Evolutionary conservation across 2,113 vertebrate species (phyloP), one percentile per base, ranked within the genome.

Genomic region (Eonycteris spelaea): DNA sequence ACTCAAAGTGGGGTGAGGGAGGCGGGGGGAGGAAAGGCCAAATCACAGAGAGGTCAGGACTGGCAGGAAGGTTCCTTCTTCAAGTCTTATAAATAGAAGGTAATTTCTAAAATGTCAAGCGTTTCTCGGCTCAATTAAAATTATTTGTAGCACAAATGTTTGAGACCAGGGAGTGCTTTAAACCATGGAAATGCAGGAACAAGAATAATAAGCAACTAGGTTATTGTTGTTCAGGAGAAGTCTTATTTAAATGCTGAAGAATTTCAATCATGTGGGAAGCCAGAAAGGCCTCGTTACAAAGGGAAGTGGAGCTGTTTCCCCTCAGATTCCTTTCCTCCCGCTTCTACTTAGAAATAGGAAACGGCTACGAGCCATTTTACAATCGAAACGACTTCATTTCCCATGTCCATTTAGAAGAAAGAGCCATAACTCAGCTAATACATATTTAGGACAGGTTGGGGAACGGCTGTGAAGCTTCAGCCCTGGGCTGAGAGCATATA

Each of bases 21-120:
- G 40, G 40, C 40, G 40, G 40, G 15, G 21, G 2, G 4, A 1
- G 6, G 21, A 86, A 86, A 85, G 70, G 82, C 35, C 92, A 94
- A 89, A 93, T 93, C 82, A 30, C 51, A 45, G 7, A 75, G 95
- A 97, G 96, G 96, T 97, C 96, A 95, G 83, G 61, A 67, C 74
- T 90, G 90, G 88, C 68, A 85, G 74, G 71, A 95, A 95, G 77
- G 63, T n/a, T 92, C 63, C 95, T 97, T 95, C 97, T 97, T 78
- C 86, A 95, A 97, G 71, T 93, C 93, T 97, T 98, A 97, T 97
- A 98, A 97, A 97, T 97, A 80, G 95, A 98, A 97, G 96, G 95
- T 78, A 13, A 33, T 98, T 98, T 98, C 96, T 98, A 97, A 98
- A 97, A 97, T 97, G 96, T 95, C 97, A 98, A 84, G 97, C 96